phyloP scores from a whole-genome alignment of 1,140 invertebrate genomes.

The Penaeus vannamei region DNA sequence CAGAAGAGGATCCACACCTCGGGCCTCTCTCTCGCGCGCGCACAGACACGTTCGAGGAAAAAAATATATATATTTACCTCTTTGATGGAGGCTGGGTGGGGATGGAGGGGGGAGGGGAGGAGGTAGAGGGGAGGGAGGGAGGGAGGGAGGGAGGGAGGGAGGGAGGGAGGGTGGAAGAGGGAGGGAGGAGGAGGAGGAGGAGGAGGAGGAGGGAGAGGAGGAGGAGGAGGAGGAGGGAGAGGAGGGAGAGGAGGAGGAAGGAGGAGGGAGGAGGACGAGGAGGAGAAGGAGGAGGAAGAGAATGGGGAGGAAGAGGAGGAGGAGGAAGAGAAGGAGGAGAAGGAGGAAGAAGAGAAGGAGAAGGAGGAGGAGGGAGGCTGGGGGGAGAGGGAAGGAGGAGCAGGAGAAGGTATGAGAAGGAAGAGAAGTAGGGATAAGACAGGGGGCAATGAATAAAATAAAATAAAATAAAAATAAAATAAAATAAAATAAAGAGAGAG shows the following conservation, averaged over 20 bases:
- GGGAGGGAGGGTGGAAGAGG: not conserved
- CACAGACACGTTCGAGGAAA: too few relatives aligned
- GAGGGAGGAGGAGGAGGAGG: not conserved
- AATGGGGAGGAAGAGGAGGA: not conserved
- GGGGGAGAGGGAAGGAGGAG: not conserved
- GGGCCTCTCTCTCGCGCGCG: too few relatives aligned
- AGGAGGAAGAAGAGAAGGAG: not conserved
- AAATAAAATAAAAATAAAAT: too few relatives aligned
- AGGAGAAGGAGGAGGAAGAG: not conserved
- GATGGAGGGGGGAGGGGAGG: not conserved
- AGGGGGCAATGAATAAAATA: too few relatives aligned
- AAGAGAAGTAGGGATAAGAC: too few relatives aligned
- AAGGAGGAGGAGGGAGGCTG: slow-evolving; percentile 7
- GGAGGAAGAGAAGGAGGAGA: not conserved
- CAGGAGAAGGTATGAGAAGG: too few relatives aligned
- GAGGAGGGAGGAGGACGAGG: not conserved
- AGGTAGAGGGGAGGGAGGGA: not conserved
- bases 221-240: not conserved
- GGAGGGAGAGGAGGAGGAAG: not conserved
- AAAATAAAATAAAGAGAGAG: too few relatives aligned
- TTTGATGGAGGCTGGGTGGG: not conserved
- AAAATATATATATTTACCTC: too few relatives aligned
- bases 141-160: not conserved
- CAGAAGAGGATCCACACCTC: too few relatives aligned
- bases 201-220: not conserved